Conservation (phyloP, 2,113 vertebrate species). For the Hippopotamus amphibius region DNA sequence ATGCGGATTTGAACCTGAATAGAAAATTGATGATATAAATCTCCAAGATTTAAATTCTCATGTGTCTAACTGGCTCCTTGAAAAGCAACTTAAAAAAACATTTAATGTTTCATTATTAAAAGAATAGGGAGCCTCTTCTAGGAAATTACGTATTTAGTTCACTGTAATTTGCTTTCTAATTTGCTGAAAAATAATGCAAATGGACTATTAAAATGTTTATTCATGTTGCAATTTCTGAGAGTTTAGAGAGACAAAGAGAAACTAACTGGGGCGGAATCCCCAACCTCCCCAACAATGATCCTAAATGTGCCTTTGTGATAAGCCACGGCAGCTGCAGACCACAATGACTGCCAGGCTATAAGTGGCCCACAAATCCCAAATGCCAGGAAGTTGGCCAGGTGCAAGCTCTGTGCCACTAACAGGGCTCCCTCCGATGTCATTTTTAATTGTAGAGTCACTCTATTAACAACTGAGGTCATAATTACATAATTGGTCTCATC, state of each 20-base stretch:
- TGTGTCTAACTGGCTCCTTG: neutral
- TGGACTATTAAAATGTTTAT: slow-evolving; percentile 34
- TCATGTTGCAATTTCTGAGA: slow-evolving; percentile 21
- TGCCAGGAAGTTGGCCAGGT: neutral
- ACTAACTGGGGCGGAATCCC: neutral
- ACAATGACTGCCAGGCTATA: neutral
- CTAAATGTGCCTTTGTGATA: neutral
- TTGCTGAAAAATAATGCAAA: slow-evolving; percentile 7
- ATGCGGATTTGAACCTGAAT: neutral
- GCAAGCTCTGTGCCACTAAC: neutral
- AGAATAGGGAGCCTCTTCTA: neutral
- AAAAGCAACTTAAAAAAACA: neutral
- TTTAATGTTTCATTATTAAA: neutral
- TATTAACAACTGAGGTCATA: neutral
- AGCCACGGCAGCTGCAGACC: neutral
- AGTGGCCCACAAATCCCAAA: neutral
- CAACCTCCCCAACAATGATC: neutral
- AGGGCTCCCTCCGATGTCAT: neutral
- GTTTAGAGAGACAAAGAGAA: slow-evolving; percentile 12
- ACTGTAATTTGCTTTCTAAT: slow-evolving; percentile 35
- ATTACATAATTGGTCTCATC: neutral
- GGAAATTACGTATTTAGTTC: slow-evolving; percentile 22
- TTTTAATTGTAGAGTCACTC: slow-evolving; percentile 29
- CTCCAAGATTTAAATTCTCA: neutral
- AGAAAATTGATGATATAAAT: neutral